A percentile compares a stretch with the other conserved stretches of the same genome.
These are phyloP conservation scores for Cotesia typhae DNA, from an alignment of 1,140 invertebrate species.

Conservation along the genomic window DNA sequence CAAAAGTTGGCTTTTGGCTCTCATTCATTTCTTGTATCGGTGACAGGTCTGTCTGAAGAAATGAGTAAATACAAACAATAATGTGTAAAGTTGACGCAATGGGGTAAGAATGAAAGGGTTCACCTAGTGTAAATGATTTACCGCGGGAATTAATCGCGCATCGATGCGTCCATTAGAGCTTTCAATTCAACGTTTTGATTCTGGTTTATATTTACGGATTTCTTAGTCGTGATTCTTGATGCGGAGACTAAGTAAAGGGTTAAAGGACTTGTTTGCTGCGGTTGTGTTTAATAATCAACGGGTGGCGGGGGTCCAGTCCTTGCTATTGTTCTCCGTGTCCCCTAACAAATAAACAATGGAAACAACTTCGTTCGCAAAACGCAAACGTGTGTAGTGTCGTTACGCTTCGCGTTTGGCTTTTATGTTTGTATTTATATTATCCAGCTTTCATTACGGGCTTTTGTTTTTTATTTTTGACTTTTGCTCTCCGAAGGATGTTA, in stretches of 20 bases:
- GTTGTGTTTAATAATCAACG: slow-evolving; percentile 8
- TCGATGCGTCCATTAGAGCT: slow-evolving; percentile 40
- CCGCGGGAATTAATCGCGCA: slow-evolving; percentile 33
- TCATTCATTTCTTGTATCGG: too few relatives aligned
- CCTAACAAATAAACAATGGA: slow-evolving; percentile 40
- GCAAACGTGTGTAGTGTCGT: slow-evolving; percentile 23
- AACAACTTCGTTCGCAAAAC: slow-evolving; percentile 35
- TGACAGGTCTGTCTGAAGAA: too few relatives aligned
- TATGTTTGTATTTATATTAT: slow-evolving; percentile 31
- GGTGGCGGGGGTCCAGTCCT: slow-evolving; percentile 19
- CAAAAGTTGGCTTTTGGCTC: too few relatives aligned
- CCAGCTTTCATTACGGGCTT: slow-evolving; percentile 1
- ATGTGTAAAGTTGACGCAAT: too few relatives aligned
- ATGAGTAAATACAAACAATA: background rate
- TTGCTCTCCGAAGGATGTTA: too few relatives aligned
- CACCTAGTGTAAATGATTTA: slow-evolving; percentile 1
- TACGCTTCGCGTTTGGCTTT: background rate
- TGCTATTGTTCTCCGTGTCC: slow-evolving; percentile 29
- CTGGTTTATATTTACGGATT: slow-evolving; percentile 12
- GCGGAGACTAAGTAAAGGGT: too few relatives aligned
- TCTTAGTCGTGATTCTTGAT: too few relatives aligned
- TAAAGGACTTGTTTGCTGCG: too few relatives aligned
- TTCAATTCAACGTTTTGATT: slow-evolving; percentile 12
- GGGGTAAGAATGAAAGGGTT: background rate
- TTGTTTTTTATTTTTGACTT: too few relatives aligned